A percentile compares a stretch with the other conserved stretches of the same genome.
These are phyloP conservation scores for Acanthopagrus latus DNA, from an alignment of 2,797 vertebrate genomes.

Conservation along the genomic window DNA sequence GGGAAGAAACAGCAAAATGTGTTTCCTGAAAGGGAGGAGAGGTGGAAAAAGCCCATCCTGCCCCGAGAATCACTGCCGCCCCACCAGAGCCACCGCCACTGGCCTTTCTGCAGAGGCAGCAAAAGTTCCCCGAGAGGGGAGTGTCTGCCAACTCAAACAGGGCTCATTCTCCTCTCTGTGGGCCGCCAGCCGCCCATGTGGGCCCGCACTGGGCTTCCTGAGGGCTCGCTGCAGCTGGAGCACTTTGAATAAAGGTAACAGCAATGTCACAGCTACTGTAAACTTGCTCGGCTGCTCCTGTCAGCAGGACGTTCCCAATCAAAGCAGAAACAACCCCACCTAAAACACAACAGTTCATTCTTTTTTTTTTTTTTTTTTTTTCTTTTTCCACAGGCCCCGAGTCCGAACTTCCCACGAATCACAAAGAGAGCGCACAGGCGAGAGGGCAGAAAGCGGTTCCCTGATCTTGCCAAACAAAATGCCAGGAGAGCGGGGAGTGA, in stretches of 20 bases:
- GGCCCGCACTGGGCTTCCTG: conserved; percentile 90
- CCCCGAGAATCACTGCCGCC: conserved; percentile 85
- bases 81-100: conserved; percentile 84
- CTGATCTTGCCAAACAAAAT: conserved; percentile 82
- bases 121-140: conserved; percentile 91
- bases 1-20: conserved; percentile 93
- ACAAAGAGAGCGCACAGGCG: conserved; percentile 75
- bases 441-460: conserved; percentile 75
- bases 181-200: conserved; percentile 86
- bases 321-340: conserved; percentile 86
- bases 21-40: conserved; percentile 97
- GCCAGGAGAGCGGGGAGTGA: conserved; percentile 78
- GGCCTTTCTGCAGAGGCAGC: conserved; percentile 97
- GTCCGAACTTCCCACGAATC: conserved; percentile 79
- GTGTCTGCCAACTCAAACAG: conserved; percentile 96
- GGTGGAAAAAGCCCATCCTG: conserved; percentile 96
- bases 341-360: conserved; percentile 71
- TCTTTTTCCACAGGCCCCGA: conserved; percentile 44
- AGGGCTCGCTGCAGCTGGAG: conserved; percentile 96
- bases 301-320: conserved; percentile 89
- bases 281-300: conserved; percentile 86
- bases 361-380: conserved; percentile 32
- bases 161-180: conserved; percentile 75
- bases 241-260: conserved; percentile 92
- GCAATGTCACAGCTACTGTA: conserved; percentile 95